A percentile compares a stretch with the other conserved stretches of the same genome.
These are phyloP conservation scores for Anorthoa munda DNA, from an alignment of 2,888 invertebrate genomes.

Conservation along the genomic window DNA sequence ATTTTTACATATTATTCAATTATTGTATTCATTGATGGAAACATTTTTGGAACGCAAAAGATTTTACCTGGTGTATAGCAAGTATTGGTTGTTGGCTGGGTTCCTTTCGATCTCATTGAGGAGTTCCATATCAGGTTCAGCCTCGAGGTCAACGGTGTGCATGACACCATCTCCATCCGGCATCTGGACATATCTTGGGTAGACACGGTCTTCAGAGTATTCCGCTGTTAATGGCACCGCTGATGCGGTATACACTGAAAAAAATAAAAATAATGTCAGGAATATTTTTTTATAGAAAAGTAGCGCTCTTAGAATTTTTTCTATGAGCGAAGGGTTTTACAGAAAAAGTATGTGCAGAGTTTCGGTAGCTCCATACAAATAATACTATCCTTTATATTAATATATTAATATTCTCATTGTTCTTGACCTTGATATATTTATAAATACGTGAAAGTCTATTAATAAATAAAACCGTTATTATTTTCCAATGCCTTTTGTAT, in stretches of 20 bases:
- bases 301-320: too few species aligned
- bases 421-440: too few species aligned
- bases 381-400: too few species aligned
- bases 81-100: slow-evolving; percentile 73
- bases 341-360: too few species aligned
- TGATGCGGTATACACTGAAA: slow-evolving; percentile 38
- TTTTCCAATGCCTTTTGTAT: too few species aligned
- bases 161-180: slow-evolving; percentile 74
- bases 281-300: too few species aligned
- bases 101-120: slow-evolving; percentile 71
- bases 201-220: slow-evolving; percentile 57
- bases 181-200: slow-evolving; percentile 73
- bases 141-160: slow-evolving; percentile 75
- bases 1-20: too few species aligned
- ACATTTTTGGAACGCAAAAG: background rate
- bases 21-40: background rate
- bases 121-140: slow-evolving; percentile 69
- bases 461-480: too few species aligned
- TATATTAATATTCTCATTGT: too few species aligned
- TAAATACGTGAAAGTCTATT: too few species aligned
- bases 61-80: slow-evolving; percentile 74
- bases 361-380: too few species aligned
- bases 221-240: slow-evolving; percentile 69
- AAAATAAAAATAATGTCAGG: background rate
- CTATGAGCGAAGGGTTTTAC: too few species aligned